A percentile compares a stretch with the other conserved stretches of the same genome.
Evolutionary conservation across 2,888 invertebrate species (phyloP).

Genomic region (Charanyca ferruginea): DNA sequence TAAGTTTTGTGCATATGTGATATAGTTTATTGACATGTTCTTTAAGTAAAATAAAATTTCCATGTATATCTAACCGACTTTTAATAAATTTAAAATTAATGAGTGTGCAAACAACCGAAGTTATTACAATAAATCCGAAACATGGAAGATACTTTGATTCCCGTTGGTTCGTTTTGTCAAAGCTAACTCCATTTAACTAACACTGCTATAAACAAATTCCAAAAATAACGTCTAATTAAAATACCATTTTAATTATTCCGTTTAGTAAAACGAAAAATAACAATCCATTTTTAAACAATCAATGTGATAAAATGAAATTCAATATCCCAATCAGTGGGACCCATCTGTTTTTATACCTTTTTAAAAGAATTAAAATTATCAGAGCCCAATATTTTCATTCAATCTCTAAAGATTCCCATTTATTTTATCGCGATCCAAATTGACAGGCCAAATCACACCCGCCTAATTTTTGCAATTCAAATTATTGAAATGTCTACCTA

Average conservation of each 20-base stretch:
- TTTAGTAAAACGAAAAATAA: slow-evolving; percentile 10
- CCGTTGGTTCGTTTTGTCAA: too few species aligned
- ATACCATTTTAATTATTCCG: not conserved
- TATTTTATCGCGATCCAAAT: slow-evolving; percentile 28
- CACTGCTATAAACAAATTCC: not conserved
- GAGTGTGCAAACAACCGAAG: too few species aligned
- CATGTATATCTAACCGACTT: too few species aligned
- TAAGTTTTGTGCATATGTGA: too few species aligned
- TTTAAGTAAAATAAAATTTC: too few species aligned
- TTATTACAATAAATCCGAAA: too few species aligned
- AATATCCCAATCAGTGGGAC: slow-evolving; percentile 23
- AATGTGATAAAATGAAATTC: slow-evolving; percentile 17
- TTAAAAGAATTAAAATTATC: slow-evolving; percentile 22
- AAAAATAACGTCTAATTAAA: not conserved
- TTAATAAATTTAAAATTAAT: too few species aligned
- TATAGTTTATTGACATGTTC: too few species aligned
- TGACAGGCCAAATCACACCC: slow-evolving; percentile 43
- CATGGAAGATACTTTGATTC: too few species aligned
- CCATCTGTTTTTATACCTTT: slow-evolving; percentile 9
- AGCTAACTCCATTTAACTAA: too few species aligned
- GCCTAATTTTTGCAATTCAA: slow-evolving; percentile 42
- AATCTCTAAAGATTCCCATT: slow-evolving; percentile 19
- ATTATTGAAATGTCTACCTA: slow-evolving; percentile 9
- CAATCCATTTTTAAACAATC: slow-evolving; percentile 15
- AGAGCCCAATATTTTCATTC: slow-evolving; percentile 36